Evolutionary conservation across 2,113 vertebrate genomes (phyloP), one percentile per base, ranked within the genome.

Genomic region (Rhinopomastus cyanomelas): DNA sequence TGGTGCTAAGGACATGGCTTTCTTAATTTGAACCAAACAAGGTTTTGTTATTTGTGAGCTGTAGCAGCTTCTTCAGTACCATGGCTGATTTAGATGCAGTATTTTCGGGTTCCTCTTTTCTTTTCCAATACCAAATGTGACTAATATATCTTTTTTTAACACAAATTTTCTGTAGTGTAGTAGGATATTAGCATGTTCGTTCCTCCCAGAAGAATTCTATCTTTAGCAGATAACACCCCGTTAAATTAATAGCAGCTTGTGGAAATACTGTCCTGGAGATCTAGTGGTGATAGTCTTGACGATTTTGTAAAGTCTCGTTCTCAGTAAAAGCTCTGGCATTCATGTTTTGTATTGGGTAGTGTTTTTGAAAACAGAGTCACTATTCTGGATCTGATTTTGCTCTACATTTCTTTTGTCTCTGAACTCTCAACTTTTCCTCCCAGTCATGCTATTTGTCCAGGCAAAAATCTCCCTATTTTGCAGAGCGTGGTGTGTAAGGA

Each of bases 271-370:
- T 62, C 39, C 57, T 88, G 25, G 29, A 74, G 30, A 67, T 32
- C 26, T 18, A 52, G 26, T 37, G 71, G 71, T 64, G 29, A 36
- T 78, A 34, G 27, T 64, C 37, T 34, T 78, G 62, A 67, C 78
- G 60, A 75, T 79, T 76, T 90, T 52, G 11, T 52, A 16, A 74
- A 77, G 61, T 67, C 8, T 64, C 20, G 48, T 79, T 64, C 56
- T 75, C 60, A n/a, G 26, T 46, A 66, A 86, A 80, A 75, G 23
- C 39, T 79, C 44, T 57, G 67, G 12, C 44, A 72, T 26, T 56
- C 30, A 22, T 0, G 0, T 30, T 85, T 53, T 75, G 5, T 56
- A 23, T 65, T 68, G 4, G 2, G 8, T 57, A 74, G 21, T 67
- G 16, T 32, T 86, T 88, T 42, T 62, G 18, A 42, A 49, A 64